Conservation (phyloP, 2,113 vertebrate species). For the Capricornis sumatraensis region DNA sequence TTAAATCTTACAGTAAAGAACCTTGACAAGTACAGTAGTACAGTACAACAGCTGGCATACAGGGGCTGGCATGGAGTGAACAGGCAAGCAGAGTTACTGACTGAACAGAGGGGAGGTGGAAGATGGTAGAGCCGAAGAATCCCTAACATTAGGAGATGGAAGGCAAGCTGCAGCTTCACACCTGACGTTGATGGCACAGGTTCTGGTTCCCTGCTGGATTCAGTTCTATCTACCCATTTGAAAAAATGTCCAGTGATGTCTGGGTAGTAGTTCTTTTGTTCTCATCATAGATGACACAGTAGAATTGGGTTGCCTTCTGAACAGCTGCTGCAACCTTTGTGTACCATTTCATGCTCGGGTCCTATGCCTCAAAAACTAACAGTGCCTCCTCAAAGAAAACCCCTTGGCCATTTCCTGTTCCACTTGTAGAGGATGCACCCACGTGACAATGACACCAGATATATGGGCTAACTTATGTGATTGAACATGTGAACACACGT, state of each 20-base stretch:
- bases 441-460: background rate
- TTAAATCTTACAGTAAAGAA: background rate
- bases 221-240: background rate
- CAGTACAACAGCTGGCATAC: background rate
- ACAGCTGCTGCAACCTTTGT: background rate
- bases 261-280: background rate
- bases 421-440: background rate
- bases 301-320: background rate
- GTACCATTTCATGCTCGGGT: background rate
- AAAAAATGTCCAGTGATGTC: background rate
- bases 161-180: background rate
- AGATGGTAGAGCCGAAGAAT: background rate
- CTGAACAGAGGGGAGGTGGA: background rate
- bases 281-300: background rate
- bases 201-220: background rate
- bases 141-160: background rate
- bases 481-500: background rate
- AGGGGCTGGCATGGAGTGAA: background rate
- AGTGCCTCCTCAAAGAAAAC: background rate
- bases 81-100: background rate
- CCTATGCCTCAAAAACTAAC: background rate
- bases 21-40: background rate
- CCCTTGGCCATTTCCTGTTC: background rate
- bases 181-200: background rate
- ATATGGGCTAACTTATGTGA: background rate